These are phyloP conservation scores for Oreochromis spilurus DNA, from an alignment of 2,113 vertebrate species.

Conservation along the genomic window DNA sequence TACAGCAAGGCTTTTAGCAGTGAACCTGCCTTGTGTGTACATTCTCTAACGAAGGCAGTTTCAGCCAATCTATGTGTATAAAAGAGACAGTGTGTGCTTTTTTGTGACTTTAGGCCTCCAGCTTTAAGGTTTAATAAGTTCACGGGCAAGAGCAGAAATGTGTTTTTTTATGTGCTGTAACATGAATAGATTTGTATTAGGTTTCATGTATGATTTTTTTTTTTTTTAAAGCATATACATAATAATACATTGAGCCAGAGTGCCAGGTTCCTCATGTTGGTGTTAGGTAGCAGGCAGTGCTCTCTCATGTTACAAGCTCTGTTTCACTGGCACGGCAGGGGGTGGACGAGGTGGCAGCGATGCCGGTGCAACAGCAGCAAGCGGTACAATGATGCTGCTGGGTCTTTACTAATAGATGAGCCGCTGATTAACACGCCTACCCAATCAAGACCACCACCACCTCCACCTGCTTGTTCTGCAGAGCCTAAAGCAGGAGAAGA, in stretches of 20 bases:
- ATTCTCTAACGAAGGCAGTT: background rate
- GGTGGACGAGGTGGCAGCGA: background rate
- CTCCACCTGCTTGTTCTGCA: background rate
- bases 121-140: background rate
- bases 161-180: background rate
- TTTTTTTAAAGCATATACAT: background rate
- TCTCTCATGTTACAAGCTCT: slow-evolving; percentile 64
- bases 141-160: background rate
- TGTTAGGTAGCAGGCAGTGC: slow-evolving; percentile 8
- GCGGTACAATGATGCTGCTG: slow-evolving; percentile 24
- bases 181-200: background rate
- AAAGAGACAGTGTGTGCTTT: background rate
- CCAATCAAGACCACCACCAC: background rate
- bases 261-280: slow-evolving; percentile 26
- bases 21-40: background rate
- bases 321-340: slow-evolving; percentile 42
- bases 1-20: slow-evolving; percentile 36
- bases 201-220: background rate
- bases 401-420: slow-evolving; percentile 71
- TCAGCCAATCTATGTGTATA: background rate
- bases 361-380: background rate
- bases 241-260: background rate
- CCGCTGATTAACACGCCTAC: slow-evolving; percentile 55
- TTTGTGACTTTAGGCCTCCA: background rate
- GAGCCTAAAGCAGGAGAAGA: background rate